phyloP scores from a whole-genome alignment of 2,888 invertebrate genomes.

The Macaria liturata region DNA sequence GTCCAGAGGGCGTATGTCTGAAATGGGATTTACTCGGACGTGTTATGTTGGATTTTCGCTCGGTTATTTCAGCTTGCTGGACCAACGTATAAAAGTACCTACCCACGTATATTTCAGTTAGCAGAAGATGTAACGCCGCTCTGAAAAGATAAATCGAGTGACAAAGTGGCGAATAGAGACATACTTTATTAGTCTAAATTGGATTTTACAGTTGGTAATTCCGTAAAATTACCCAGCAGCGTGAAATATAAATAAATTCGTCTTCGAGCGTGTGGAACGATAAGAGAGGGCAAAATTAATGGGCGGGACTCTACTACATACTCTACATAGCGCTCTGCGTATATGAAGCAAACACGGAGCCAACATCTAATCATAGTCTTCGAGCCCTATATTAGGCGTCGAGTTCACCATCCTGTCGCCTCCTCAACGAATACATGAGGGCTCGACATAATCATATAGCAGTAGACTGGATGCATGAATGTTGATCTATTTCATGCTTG shows the following conservation, averaged over 20 bases:
- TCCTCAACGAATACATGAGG: background rate
- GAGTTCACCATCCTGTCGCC: constrained; percentile 1
- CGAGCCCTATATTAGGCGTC: constrained; percentile 6
- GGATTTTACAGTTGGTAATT: too few relatives aligned
- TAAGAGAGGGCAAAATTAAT: constrained; percentile 8
- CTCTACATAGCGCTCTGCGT: constrained; percentile 1
- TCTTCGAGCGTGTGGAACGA: constrained; percentile 6
- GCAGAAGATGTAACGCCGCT: too few relatives aligned
- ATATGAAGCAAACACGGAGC: constrained; percentile 1
- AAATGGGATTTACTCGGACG: constrained; percentile 18
- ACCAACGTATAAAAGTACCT: background rate
- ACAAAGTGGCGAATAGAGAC: too few relatives aligned
- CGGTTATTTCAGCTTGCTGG: background rate
- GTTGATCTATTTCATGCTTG: constrained; percentile 48
- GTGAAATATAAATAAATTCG: constrained; percentile 1
- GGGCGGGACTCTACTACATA: constrained; percentile 6
- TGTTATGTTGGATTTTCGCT: constrained; percentile 5
- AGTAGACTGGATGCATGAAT: constrained; percentile 33
- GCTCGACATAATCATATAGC: constrained; percentile 3
- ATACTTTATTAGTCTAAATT: too few relatives aligned
- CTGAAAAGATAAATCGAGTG: too few relatives aligned
- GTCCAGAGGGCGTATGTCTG: constrained; percentile 15
- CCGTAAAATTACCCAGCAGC: background rate
- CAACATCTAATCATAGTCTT: constrained; percentile 9
- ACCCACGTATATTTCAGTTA: too few relatives aligned